Conservation (phyloP, 2,888 invertebrate species). For the Silvanus unidentatus region DNA sequence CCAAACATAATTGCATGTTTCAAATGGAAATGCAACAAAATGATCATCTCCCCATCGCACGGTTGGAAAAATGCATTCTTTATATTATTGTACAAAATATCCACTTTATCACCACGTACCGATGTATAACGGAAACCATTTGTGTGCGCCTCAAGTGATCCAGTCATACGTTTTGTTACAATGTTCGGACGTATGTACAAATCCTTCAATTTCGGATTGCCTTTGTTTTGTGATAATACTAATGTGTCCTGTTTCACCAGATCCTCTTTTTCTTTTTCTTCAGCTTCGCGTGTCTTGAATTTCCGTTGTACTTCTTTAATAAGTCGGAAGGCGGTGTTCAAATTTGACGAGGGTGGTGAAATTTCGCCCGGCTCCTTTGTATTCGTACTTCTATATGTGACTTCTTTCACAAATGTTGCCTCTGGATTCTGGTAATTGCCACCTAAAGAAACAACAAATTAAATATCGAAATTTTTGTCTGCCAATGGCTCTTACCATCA, state of each 20-base stretch:
- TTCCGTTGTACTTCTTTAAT: slow-evolving; percentile 98
- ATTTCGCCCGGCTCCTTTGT: slow-evolving; percentile 95
- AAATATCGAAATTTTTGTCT: slow-evolving; percentile 1
- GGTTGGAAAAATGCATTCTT: slow-evolving; percentile 99
- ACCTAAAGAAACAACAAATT: slow-evolving; percentile 34
- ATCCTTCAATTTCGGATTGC: slow-evolving; percentile 96
- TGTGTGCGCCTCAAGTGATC: slow-evolving; percentile 87
- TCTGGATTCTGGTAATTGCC: slow-evolving; percentile 89
- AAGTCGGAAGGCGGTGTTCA: slow-evolving; percentile 93
- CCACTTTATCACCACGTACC: slow-evolving; percentile 98
- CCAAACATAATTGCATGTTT: slow-evolving; percentile 99
- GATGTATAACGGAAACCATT: slow-evolving; percentile 95
- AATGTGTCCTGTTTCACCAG: slow-evolving; percentile 97
- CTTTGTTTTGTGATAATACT: slow-evolving; percentile 88
- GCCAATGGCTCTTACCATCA: slow-evolving; percentile 52
- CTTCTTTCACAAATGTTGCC: slow-evolving; percentile 96
- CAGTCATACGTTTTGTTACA: slow-evolving; percentile 92
- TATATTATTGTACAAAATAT: slow-evolving; percentile 98
- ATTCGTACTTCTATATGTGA: slow-evolving; percentile 97
- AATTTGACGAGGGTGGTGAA: slow-evolving; percentile 88
- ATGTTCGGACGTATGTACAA: slow-evolving; percentile 98
- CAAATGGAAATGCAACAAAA: slow-evolving; percentile 95
- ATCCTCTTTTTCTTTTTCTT: slow-evolving; percentile 97
- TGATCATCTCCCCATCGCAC: slow-evolving; percentile 98
- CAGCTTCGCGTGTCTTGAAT: slow-evolving; percentile 96